Evolutionary conservation across 2,888 invertebrate species (phyloP), one percentile per base, ranked within the genome.

Genomic region (Mesoligia furuncula): DNA sequence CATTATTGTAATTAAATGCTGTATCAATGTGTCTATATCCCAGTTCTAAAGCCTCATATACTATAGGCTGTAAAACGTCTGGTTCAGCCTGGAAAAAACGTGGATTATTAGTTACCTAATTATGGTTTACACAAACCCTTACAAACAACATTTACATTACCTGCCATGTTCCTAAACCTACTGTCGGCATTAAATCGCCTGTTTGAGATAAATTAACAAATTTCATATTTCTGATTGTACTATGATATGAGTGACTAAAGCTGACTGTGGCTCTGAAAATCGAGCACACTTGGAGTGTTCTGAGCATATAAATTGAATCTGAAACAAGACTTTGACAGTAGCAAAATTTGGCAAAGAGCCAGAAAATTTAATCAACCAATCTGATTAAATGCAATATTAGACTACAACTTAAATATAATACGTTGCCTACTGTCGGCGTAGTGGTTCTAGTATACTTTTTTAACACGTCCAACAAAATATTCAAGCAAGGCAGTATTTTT

Each of bases 21-120:
- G 98, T 98, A 91, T 98, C 98, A 85, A 98, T 98, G 86, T 98
- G 98, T 85, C 98, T 97, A 90, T 98, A 98, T 48, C 98, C 98
- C 84, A 95, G 93, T 69, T 98, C 97, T 80, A 98, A 93, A 45
- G 98, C 98, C 75, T 95, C 95, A 73, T 97, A 95, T 0, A 98
- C 97, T 15, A 97, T 97, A 20, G 94, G 92, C 92, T 98, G 97
- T 57, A 98, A 97, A 86, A 98, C 97, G 83, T 97, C 97, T 9
- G 97, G 93, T 84, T 97, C 97, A 51, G 98, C 97, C 97, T 97
- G 85, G 81, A 82, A 77, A 68, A 54, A 70, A 85, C 62, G 64
- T 20, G 13, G 11, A 54, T 73, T 48, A 79, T 67, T 71, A 73
- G 71, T 82, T 75, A 83, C 73, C 75, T 81, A 78, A 75, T 79